Percentiles rank a stretch among this genome's conserved stretches.
Evolutionary conservation across 2,888 invertebrate species (phyloP).

Genomic region (Noctua comes): DNA sequence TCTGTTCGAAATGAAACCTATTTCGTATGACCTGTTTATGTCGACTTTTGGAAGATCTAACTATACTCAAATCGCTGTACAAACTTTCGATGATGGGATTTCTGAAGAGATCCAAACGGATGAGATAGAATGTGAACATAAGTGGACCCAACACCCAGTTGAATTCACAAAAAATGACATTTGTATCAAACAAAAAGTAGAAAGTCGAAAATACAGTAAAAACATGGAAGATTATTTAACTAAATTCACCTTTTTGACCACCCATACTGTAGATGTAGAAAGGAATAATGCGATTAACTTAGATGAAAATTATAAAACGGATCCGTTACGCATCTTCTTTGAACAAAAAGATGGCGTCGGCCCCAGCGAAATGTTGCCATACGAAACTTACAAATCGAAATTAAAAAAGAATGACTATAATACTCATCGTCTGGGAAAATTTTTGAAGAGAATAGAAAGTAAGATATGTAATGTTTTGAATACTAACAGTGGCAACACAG

Average conservation of each 20-base stretch:
- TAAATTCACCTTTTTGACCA: constrained; percentile 77
- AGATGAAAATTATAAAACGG: constrained; percentile 75
- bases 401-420: constrained; percentile 78
- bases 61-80: constrained; percentile 82
- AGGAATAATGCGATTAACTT: constrained; percentile 61
- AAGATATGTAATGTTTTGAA: constrained; percentile 78
- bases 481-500: constrained; percentile 74
- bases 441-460: constrained; percentile 81
- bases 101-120: constrained; percentile 85
- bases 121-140: constrained; percentile 73
- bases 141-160: constrained; percentile 87
- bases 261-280: constrained; percentile 60
- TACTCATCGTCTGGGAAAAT: constrained; percentile 75
- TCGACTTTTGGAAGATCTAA: constrained; percentile 84
- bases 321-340: constrained; percentile 83
- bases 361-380: constrained; percentile 78
- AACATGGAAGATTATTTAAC: constrained; percentile 76
- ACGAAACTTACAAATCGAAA: constrained; percentile 78
- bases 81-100: constrained; percentile 87
- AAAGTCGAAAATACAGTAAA: constrained; percentile 67
- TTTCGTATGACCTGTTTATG: constrained; percentile 87
- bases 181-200: constrained; percentile 65
- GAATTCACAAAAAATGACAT: constrained; percentile 82
- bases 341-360: constrained; percentile 87
- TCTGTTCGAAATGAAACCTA: constrained; percentile 87